Evolutionary conservation across 1,140 invertebrate genomes (phyloP).

Genomic region (Ectropis grisescens): DNA sequence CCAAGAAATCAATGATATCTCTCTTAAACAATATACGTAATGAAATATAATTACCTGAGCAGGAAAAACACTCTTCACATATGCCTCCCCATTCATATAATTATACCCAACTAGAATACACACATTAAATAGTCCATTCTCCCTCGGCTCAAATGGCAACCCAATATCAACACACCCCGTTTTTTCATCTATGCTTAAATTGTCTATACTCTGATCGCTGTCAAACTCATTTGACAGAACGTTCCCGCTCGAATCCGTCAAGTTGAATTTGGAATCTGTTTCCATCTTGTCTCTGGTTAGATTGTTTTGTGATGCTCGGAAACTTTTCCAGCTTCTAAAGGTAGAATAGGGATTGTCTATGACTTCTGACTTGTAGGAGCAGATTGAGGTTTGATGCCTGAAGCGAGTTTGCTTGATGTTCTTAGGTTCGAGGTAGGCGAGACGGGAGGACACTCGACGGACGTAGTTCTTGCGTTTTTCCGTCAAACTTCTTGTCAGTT

Average conservation of each 20-base stretch:
- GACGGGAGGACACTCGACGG: conserved; percentile 65
- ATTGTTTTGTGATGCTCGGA: conserved; percentile 40
- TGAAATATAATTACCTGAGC: conserved; percentile 71
- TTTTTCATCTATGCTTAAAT: conserved; percentile 50
- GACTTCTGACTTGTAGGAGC: conserved; percentile 46
- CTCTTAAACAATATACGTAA: too few relatives aligned
- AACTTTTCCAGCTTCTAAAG: conserved; percentile 56
- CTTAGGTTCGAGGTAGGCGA: conserved; percentile 38
- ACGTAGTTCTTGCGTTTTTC: conserved; percentile 76
- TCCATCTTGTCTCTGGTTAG: conserved; percentile 36
- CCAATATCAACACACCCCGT: conserved; percentile 47
- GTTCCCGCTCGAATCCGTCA: conserved; percentile 34
- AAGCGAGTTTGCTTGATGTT: conserved; percentile 28
- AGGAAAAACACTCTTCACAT: conserved; percentile 78
- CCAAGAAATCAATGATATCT: too few relatives aligned
- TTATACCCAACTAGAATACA: conserved; percentile 77
- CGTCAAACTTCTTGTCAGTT: conserved; percentile 64
- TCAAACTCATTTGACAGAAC: conserved; percentile 21
- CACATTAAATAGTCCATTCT: conserved; percentile 73
- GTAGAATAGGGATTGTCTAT: conserved; percentile 47
- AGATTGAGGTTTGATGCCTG: conserved; percentile 50
- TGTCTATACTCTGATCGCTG: conserved; percentile 18
- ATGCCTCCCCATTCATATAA: conserved; percentile 71
- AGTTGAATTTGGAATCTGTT: conserved; percentile 41
- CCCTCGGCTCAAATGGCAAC: conserved; percentile 40